Conservation (phyloP, 2,888 invertebrate genomes). For the Nudaria mundana region DNA sequence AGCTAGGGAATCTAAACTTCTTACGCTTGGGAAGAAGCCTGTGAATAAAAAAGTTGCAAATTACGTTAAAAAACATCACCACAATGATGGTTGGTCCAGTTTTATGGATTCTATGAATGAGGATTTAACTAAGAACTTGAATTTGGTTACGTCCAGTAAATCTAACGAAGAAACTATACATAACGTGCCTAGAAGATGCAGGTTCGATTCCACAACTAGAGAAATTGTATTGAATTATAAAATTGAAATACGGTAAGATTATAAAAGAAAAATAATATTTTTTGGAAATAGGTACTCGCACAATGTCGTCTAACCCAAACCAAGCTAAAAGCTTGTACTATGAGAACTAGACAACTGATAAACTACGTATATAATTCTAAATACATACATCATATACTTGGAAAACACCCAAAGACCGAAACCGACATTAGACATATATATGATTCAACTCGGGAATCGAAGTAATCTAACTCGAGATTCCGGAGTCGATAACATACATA, state of each 20-base stretch:
- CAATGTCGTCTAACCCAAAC: no score
- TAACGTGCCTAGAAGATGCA: constrained; percentile 30
- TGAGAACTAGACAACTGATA: no score
- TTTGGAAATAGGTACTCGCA: no score
- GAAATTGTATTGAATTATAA: constrained; percentile 34
- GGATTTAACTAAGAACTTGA: constrained; percentile 62
- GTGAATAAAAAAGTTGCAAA: constrained; percentile 65
- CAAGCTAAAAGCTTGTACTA: no score
- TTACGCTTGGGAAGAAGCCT: constrained; percentile 58
- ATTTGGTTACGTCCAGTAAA: constrained; percentile 50
- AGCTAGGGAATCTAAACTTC: constrained; percentile 55
- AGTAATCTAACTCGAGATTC: no score
- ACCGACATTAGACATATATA: no score
- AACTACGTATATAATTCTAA: no score
- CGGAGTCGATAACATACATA: no score
- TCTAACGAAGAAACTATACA: constrained; percentile 21
- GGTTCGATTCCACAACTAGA: constrained; percentile 42
- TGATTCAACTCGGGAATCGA: no score
- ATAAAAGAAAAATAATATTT: no score
- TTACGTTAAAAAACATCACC: constrained; percentile 49
- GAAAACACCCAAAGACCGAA: no score
- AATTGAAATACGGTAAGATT: constrained; percentile 35
- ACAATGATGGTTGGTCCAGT: constrained; percentile 48
- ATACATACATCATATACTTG: no score
- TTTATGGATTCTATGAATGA: constrained; percentile 60